Evolutionary conservation across 2,888 invertebrate species (phyloP).

Genomic region (Odontothrips loti): DNA sequence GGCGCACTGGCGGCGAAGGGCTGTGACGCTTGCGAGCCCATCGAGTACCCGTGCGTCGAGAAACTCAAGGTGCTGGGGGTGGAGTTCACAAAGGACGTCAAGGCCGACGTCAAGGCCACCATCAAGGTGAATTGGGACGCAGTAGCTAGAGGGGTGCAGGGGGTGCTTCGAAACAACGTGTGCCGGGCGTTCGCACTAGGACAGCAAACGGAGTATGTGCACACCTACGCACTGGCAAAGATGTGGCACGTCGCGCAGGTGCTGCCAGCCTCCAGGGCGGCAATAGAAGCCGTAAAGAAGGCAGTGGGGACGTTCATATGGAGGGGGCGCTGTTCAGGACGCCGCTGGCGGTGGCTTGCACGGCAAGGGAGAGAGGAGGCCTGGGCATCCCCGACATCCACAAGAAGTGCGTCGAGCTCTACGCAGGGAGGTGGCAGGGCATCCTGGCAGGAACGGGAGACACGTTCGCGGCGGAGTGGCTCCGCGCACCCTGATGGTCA

Average conservation of each 20-base stretch:
- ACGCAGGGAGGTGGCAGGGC: background rate
- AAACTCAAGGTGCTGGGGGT: background rate
- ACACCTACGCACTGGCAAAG: background rate
- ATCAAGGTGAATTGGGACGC: background rate
- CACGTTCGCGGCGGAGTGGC: background rate
- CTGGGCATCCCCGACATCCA: background rate
- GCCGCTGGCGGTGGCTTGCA: background rate
- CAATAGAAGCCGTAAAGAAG: background rate
- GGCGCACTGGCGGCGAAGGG: background rate
- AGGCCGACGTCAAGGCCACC: background rate
- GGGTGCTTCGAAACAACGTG: background rate
- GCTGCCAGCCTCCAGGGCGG: background rate
- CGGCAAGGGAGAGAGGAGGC: background rate
- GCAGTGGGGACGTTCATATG: background rate
- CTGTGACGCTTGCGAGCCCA: background rate
- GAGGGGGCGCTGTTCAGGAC: background rate
- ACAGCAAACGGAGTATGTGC: background rate
- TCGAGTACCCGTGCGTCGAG: background rate
- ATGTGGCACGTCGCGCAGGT: background rate
- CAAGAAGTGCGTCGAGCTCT: background rate
- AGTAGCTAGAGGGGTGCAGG: background rate
- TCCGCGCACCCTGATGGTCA: background rate
- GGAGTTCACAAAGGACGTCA: background rate
- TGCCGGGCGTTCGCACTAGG: background rate
- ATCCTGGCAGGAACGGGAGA: background rate